These are phyloP conservation scores for Regulus satrapa DNA, from an alignment of 2,113 vertebrate species.

Conservation along the genomic window DNA sequence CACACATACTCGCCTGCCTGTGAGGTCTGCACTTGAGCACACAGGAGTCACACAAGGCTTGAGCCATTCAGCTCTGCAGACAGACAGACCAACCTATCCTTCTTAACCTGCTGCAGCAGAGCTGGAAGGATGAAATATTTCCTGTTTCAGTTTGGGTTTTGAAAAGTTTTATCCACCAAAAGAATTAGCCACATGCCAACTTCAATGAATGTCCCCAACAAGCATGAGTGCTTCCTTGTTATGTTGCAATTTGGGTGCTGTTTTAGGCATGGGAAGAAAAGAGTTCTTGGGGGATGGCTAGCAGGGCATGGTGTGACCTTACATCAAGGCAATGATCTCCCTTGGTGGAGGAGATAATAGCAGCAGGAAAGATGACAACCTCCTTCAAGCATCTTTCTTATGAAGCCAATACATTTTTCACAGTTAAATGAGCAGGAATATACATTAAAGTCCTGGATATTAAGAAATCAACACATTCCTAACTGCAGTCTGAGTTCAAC, in stretches of 20 bases:
- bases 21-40: neutral
- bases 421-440: neutral
- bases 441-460: neutral
- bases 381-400: neutral
- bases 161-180: neutral
- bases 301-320: neutral
- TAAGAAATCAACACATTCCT: neutral
- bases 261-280: neutral
- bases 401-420: neutral
- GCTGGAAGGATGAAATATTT: neutral
- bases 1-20: neutral
- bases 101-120: neutral
- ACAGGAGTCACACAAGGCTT: neutral
- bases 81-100: neutral
- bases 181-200: neutral
- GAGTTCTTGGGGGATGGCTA: neutral
- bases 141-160: neutral
- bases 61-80: neutral
- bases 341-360: neutral
- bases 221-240: neutral
- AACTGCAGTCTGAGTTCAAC: neutral
- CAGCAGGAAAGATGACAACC: neutral
- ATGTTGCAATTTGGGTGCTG: accelerated
- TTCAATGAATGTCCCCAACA: neutral
- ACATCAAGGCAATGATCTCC: neutral